A percentile compares a stretch with the other conserved stretches of the same genome.
These are phyloP conservation scores for Trematomus bernacchii DNA, from an alignment of 2,797 vertebrate genomes.

Conservation along the genomic window DNA sequence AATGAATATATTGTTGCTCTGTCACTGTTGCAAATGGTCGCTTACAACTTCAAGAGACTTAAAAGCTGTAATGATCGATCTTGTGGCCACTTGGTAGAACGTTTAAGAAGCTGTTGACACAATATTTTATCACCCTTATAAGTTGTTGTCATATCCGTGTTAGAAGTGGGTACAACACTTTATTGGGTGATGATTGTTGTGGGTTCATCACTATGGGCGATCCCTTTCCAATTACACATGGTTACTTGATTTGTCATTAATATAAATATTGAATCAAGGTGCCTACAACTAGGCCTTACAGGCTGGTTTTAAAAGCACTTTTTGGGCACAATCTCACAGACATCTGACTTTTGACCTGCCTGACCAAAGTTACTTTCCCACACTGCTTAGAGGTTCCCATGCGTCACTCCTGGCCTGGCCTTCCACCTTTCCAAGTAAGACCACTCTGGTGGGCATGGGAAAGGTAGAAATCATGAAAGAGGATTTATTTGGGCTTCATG, in stretches of 20 bases:
- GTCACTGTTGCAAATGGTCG: too few species aligned
- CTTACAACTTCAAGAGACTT: too few species aligned
- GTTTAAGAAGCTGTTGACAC: too few species aligned
- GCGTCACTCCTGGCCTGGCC: constrained; percentile 70
- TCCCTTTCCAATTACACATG: too few species aligned
- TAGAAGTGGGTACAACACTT: not conserved
- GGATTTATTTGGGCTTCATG: constrained; percentile 29
- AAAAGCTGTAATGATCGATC: not conserved
- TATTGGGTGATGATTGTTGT: too few species aligned
- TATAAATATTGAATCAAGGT: too few species aligned
- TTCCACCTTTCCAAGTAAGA: constrained; percentile 57
- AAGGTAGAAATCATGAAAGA: constrained; percentile 52
- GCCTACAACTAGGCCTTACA: not conserved
- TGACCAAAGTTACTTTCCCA: constrained; percentile 75
- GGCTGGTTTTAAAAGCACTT: constrained; percentile 24
- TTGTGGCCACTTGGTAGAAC: not conserved
- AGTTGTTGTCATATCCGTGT: too few species aligned
- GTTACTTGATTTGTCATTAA: not conserved
- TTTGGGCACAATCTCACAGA: constrained; percentile 43
- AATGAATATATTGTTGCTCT: too few species aligned
- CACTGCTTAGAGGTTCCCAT: constrained; percentile 55
- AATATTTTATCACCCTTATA: too few species aligned
- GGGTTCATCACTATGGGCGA: not conserved
- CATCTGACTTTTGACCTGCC: constrained; percentile 54
- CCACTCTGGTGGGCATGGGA: constrained; percentile 71